Percentiles rank a stretch among this genome's conserved stretches.
These are phyloP conservation scores for Phaethornis superciliosus DNA, from an alignment of 2,113 vertebrate species.

Conservation along the genomic window DNA sequence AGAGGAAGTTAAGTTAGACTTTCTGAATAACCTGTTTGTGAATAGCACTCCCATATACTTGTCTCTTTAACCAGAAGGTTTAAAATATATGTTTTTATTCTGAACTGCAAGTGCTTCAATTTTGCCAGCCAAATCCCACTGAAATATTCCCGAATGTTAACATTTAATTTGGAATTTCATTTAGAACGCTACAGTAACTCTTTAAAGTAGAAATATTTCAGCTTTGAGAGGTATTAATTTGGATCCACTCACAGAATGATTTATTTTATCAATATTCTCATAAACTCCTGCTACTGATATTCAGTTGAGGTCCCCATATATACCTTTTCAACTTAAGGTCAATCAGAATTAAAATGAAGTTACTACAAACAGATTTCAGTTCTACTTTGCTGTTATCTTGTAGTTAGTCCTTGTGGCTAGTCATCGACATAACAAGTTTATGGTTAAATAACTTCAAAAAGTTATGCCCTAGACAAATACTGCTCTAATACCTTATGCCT, in stretches of 20 bases:
- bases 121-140: not conserved
- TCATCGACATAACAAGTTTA: not conserved
- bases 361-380: not conserved
- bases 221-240: not conserved
- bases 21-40: not conserved
- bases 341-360: not conserved
- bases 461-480: not conserved
- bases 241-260: not conserved
- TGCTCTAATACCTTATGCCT: not conserved
- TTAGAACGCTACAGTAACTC: not conserved
- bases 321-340: not conserved
- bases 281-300: not conserved
- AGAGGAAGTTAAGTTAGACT: not conserved
- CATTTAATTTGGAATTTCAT: not conserved
- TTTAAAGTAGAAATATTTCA: not conserved
- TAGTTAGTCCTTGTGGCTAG: not conserved
- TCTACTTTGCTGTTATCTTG: not conserved
- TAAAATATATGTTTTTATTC: conserved; percentile 19
- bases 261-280: not conserved
- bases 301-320: not conserved
- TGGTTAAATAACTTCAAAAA: not conserved
- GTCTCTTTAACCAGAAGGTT: not conserved
- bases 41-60: not conserved
- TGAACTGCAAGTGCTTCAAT: not conserved
- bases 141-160: not conserved